Base-by-base conservation (phyloP, 2,888 invertebrate species). In the Merodon equestris region DNA sequence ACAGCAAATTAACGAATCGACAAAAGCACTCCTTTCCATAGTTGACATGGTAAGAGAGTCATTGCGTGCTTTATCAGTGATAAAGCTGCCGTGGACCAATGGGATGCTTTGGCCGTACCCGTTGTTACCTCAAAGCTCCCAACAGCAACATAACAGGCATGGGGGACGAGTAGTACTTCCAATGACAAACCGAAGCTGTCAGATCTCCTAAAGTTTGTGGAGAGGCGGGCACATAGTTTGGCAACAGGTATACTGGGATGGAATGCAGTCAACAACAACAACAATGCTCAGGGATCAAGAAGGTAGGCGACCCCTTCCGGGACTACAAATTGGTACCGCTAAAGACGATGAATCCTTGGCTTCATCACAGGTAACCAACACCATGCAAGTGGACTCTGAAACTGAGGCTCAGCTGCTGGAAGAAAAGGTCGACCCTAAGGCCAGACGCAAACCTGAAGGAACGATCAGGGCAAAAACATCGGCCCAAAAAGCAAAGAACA, bases 71-170 rank as follows among this genome's bases (percentile, higher is more conserved):
- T 50, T 71, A 1, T 13, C 38, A 2, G 75, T 75, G 1, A 81
- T 81, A 64, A 19, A 74, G n/a, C 13, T 74, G 7, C 74, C 1
- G 79, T 74, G 1, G 50, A 67, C 0, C 47, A 40, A 7, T 79
- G 68, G 67, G 67, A 75, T 64, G 75, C 63, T 13, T 57, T 75
- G 48, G 42, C 58, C 0, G 70, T 75, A 0, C 75, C 75, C 10
- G 53, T 64, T 9, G 14, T 70, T 3, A 38, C 48, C 9, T 60
- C 61, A 1, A 66, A 77, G 36, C 17, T 72, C 17, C 51, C 71
- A 2, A 7, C 13, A 9, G 17, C 15, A 1, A 71, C 76, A 0
- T 54, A 60, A n/a, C 54, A 50, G 50, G 66, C 53, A 2, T 66
- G 60, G 48, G 19, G 45, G 5, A 64, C 64, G 75, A 57, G 63